Conservation (phyloP, 2,797 vertebrate genomes). For the Malacoraja senta region DNA sequence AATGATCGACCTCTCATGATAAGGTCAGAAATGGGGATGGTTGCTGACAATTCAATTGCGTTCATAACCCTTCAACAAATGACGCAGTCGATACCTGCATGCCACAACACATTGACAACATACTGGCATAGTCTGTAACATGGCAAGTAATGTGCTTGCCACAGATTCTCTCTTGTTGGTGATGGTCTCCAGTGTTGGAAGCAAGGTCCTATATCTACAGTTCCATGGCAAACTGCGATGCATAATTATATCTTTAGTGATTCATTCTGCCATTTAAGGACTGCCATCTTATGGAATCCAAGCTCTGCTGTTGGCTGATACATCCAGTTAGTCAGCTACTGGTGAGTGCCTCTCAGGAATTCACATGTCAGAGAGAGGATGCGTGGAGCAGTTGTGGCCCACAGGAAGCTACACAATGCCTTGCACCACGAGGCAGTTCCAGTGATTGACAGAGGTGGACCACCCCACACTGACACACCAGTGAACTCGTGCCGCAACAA, state of each 20-base stretch:
- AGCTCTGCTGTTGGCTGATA: neutral
- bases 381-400: neutral
- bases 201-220: neutral
- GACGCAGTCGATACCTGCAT: no score
- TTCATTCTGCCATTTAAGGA: neutral
- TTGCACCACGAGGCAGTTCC: neutral
- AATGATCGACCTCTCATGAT: no score
- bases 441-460: neutral
- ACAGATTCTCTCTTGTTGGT: no score
- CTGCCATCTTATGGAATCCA: neutral
- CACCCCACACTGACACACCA: neutral
- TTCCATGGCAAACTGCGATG: neutral
- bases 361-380: neutral
- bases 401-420: neutral
- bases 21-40: no score
- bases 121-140: no score
- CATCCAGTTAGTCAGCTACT: neutral
- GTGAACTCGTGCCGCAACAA: neutral
- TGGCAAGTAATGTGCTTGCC: no score
- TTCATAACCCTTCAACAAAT: no score
- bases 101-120: no score
- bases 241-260: neutral
- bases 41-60: no score
- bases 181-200: neutral
- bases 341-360: neutral